A percentile compares a stretch with the other conserved stretches of the same genome.
Conservation (phyloP, 2,888 invertebrate genomes). For the Phyto melanocephala region DNA sequence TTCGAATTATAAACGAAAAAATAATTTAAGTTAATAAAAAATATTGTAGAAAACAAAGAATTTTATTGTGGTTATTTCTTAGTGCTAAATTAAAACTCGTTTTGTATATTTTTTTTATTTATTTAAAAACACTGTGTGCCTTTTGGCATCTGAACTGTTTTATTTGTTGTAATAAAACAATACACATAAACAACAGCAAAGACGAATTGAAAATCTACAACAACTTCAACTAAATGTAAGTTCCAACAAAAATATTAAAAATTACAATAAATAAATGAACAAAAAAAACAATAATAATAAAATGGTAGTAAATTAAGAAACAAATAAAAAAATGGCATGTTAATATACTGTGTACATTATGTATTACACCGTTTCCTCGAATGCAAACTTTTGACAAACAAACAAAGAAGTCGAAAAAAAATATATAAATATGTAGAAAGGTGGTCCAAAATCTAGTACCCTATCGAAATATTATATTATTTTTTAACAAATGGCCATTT, state of each 20-base stretch:
- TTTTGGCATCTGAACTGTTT: constrained; percentile 55
- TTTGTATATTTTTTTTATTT: constrained; percentile 29
- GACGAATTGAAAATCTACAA: constrained; percentile 15
- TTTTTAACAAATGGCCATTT: too few relatives aligned
- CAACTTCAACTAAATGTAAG: constrained; percentile 54
- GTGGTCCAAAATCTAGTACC: too few relatives aligned
- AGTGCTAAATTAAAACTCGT: constrained; percentile 47
- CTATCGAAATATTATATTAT: too few relatives aligned
- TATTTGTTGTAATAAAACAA: constrained; percentile 21
- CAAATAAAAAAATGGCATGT: constrained; percentile 9
- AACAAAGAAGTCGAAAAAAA: too few relatives aligned
- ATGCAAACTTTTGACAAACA: too few relatives aligned
- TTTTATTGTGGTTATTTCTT: constrained; percentile 1
- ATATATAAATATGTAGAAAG: too few relatives aligned
- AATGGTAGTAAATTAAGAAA: background rate
- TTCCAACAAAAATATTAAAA: constrained; percentile 17
- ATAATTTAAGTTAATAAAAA: too few relatives aligned
- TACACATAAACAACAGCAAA: background rate
- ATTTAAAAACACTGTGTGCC: constrained; percentile 19
- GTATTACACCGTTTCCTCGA: too few relatives aligned
- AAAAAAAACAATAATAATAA: constrained; percentile 17
- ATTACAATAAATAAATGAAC: too few relatives aligned
- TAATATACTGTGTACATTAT: constrained; percentile 1
- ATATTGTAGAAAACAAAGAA: too few relatives aligned
- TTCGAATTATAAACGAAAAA: too few relatives aligned